Evolutionary conservation across 92 coral and sea anemone species (phyloP).

Genomic region (Meandrina meandrites): DNA sequence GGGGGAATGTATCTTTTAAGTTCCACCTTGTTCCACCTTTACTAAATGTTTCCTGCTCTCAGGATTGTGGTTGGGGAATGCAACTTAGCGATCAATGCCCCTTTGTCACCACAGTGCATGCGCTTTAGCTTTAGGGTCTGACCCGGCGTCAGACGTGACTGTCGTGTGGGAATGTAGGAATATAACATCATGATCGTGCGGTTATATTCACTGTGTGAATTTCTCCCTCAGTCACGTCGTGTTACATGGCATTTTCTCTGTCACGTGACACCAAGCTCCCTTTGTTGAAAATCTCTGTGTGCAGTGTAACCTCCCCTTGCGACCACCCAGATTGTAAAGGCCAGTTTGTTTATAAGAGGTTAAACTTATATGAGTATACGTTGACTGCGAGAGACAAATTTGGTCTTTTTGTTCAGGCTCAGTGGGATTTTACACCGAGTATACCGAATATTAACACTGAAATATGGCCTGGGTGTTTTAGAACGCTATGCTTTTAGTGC

Average conservation of each 20-base stretch:
- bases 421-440: background rate
- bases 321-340: background rate
- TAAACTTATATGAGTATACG: background rate
- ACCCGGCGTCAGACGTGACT: background rate
- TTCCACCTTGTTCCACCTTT: background rate
- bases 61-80: background rate
- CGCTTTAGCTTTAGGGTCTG: background rate
- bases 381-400: background rate
- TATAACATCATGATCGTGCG: background rate
- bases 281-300: background rate
- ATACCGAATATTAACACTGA: background rate
- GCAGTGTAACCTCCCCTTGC: background rate
- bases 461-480: background rate
- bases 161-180: background rate
- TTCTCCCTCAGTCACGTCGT: background rate
- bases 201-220: background rate
- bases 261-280: background rate
- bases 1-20: background rate
- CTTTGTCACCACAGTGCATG: background rate
- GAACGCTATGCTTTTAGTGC: background rate
- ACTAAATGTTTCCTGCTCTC: constrained; percentile 25
- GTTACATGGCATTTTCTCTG: background rate
- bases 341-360: background rate
- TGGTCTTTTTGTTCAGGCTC: background rate
- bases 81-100: background rate